Base-by-base conservation (phyloP, 1,140 invertebrate species). In the Drosophila mauritiana region DNA sequence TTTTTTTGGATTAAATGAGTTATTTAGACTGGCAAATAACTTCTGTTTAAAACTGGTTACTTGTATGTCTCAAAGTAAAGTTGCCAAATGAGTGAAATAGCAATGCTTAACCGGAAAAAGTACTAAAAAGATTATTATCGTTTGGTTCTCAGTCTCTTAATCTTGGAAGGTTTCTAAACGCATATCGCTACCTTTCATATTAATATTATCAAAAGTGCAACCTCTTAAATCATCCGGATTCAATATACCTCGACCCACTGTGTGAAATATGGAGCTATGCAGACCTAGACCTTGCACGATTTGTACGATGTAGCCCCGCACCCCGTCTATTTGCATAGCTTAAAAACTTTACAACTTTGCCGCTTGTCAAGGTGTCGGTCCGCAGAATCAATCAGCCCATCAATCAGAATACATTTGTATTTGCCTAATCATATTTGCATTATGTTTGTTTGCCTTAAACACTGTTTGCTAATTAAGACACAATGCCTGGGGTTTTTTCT, bases 241-340 rank as follows among this genome's bases (percentile, higher is more conserved):
- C 8, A 8, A 31, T 2, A 31, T 31, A 22, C 22, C 40, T 51
- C 8, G 51, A 13, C 8, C 42, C 83, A 86, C 65, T 86, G 83
- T 86, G 72, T 67, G 37, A 22, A 48, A 42, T 45, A 17, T 49
- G 37, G 40, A 53, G 58, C 48, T 57, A 79, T 68, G 67, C 56
- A 78, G 63, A 69, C 63, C 78, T 64, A 89, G 80, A 80, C 83
- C 83, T 88, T 89, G 83, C 83, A 83, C 80, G 80, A 81, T 27
- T 65, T 58, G 43, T 58, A 25, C 22, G 27, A 34, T 48, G 27
- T 68, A 31, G 61, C 49, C 65, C 55, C 78, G 69, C 78, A 63
- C 76, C 58, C 56, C 51, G 37, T n/a, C 43, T 72, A 83, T 80
- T 75, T 63, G 65, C 65, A 78, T 78, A 78, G 40, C 39, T 20